phyloP scores from a whole-genome alignment of 2,113 vertebrate genomes.

The Marmota monax region DNA sequence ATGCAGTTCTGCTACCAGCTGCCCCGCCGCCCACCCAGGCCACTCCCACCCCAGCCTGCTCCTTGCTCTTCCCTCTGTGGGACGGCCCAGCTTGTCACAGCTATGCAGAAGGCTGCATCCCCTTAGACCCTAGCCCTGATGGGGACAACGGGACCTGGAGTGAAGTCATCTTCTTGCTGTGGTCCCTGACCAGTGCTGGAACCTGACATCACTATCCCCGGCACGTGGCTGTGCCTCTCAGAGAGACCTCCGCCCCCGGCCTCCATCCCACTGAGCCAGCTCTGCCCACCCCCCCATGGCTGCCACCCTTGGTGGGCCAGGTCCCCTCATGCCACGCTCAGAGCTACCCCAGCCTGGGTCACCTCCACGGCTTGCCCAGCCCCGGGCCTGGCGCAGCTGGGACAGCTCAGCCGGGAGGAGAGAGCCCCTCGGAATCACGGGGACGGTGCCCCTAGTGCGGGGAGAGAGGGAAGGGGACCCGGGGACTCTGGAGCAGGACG shows the following conservation, averaged over 20 bases:
- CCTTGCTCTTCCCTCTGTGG: not conserved
- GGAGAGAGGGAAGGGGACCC: too few species aligned
- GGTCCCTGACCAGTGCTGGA: not conserved
- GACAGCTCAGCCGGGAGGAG: too few species aligned
- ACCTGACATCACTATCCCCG: too few species aligned
- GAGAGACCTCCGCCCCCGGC: too few species aligned
- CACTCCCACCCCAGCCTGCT: not conserved
- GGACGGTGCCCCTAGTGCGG: too few species aligned
- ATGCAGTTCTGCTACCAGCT: too few species aligned
- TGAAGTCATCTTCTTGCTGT: not conserved
- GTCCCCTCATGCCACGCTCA: not conserved
- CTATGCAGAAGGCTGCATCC: not conserved
- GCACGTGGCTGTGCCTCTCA: too few species aligned
- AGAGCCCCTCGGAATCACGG: too few species aligned
- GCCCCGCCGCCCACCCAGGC: not conserved
- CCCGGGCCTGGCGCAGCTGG: too few species aligned
- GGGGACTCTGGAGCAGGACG: too few species aligned
- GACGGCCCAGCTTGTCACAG: not conserved
- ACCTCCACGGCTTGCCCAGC: too few species aligned
- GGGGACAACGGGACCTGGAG: not conserved
- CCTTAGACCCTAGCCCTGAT: not conserved
- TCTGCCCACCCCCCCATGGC: not conserved
- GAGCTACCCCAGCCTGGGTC: too few species aligned
- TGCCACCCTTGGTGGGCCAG: not conserved
- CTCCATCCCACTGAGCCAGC: not conserved